Evolutionary conservation across 2,888 invertebrate genomes (phyloP), one percentile per base, ranked within the genome.

Genomic region (Drosophila kambysellisi): DNA sequence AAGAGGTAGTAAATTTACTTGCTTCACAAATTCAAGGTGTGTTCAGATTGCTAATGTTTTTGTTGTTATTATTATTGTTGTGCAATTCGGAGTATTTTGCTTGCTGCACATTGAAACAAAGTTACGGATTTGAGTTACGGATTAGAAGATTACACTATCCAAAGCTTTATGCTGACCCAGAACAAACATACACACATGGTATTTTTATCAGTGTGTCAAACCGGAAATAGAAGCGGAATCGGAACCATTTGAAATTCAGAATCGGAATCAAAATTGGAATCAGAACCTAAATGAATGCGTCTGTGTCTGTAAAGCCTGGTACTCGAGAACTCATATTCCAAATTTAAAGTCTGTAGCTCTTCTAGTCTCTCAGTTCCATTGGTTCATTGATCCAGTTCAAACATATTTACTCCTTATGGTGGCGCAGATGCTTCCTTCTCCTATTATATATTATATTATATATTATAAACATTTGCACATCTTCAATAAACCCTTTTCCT

Each of bases 1-100:
- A 46, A 43, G 50, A 59, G 57, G 58, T 50, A 53, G 63, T 39
- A 54, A 70, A 75, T 75, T 63, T 66, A 63, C 63, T 67, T 76
- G 57, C 72, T 58, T 35, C 63, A 50, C 29, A 56, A 43, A 20
- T 39, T 43, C 46, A 50, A 64, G 64, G 72, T 67, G 68, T 68
- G 64, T 50, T 68, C 39, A 30, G 51, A 29, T 25, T 25, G 46
- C 20, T 15, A 25, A 46, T 15, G 7, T 8, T 4, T 46, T 15
- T 8, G 4, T 46, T 46, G 15, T 59, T 71, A 60, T 30, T 66
- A 43, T n/a, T 15, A 50, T 30, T 48, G 41, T 51, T 48, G 8
- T 30, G 43, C 61, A 51, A 46, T 53, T 52, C 56, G 50, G 51
- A 70, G 58, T 58, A 68, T 69, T 74, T 74, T 61, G 50, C 46